Base-by-base conservation (phyloP, 2,888 invertebrate species). In the Axea sp. region DNA sequence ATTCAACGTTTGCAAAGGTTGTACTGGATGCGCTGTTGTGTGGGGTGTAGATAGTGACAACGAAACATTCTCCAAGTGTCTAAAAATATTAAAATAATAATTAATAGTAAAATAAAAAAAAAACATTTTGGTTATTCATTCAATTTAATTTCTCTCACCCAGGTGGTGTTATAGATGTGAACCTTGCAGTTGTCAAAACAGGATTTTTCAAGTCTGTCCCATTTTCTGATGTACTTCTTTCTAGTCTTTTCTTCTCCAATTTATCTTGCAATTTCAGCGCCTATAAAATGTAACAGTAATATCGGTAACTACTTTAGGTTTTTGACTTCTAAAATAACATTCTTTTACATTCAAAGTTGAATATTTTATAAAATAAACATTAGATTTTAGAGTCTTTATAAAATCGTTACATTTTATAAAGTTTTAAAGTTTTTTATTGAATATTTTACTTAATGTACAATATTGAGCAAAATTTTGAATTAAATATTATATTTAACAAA, bases 191-290 rank as follows among this genome's bases (percentile, higher is more conserved):
- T 49, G 81, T 77, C 77, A 84, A 80, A 80, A 83, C 80, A 43
- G 85, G 78, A 76, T 82, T 83, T 51, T 83, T 80, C 12, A 79
- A 74, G 35, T 84, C 84, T 4, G 81, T 82, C 8, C 83, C 84
- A 57, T 86, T 87, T 73, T 88, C 88, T 15, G 87, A 86, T 8
- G 83, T 79, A 65, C 86, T 86, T 53, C 86, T 82, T 71, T 87
- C 87, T 35, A 87, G 67, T 72, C 82, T 82, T 51, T 81, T 83
- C 76, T 85, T 88, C 41, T 87, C 86, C 26, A 87, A 75, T 62
- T 86, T 86, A 72, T 87, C 86, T 78, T 86, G 86, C 39, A 85
- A 68, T 78, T 84, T 83, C 82, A 85, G 83, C 1, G 83, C 84
- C 87, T 87, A 59, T 0, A 37, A 35, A 24, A 19, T 6, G 1